Evolutionary conservation across 2,113 vertebrate species (phyloP).

Genomic region (Camelus dromedarius): DNA sequence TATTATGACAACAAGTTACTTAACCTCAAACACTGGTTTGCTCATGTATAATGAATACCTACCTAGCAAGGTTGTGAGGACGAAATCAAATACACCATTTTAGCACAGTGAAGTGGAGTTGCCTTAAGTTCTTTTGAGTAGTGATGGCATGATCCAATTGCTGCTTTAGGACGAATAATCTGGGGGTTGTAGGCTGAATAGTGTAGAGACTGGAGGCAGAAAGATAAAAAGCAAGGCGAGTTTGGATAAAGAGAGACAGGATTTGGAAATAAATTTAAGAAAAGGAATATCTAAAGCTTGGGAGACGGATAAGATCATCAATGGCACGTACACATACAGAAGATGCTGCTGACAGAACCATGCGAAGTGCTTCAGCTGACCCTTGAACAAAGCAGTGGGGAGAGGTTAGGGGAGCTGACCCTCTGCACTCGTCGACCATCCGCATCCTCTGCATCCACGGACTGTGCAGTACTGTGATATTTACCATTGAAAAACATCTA

Average conservation of each 20-base stretch:
- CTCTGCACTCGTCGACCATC: background rate
- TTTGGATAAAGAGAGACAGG: background rate
- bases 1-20: background rate
- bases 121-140: background rate
- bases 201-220: background rate
- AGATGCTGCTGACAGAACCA: background rate
- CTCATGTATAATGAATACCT: background rate
- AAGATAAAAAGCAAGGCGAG: background rate
- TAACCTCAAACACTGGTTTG: background rate
- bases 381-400: background rate
- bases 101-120: background rate
- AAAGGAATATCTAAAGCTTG: background rate
- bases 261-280: slow-evolving; percentile 8
- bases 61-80: background rate
- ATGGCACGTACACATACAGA: background rate
- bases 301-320: background rate
- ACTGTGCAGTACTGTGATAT: background rate
- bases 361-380: background rate
- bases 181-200: background rate
- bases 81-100: background rate
- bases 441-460: background rate
- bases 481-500: background rate
- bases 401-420: background rate
- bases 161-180: background rate
- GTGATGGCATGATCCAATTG: background rate